Conservation (phyloP, 2,113 vertebrate genomes). For the Aspiorhynchus laticeps region DNA sequence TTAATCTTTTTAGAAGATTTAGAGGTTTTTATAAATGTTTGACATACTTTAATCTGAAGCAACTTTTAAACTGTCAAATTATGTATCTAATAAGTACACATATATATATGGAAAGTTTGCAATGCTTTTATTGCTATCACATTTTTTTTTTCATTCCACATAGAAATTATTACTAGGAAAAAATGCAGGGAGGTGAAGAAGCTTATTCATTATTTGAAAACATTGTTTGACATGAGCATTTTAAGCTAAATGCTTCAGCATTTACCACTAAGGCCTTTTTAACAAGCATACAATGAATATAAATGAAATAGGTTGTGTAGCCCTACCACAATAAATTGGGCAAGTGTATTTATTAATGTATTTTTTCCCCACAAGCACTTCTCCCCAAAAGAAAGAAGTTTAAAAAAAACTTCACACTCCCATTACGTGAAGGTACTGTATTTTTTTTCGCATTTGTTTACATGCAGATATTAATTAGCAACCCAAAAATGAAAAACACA, state of each 20-base stretch:
- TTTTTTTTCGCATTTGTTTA: background rate
- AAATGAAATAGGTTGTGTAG: background rate
- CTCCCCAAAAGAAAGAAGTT: background rate
- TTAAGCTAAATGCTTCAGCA: background rate
- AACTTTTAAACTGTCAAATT: background rate
- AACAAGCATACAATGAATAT: background rate
- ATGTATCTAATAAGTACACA: background rate
- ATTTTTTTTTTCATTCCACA: background rate
- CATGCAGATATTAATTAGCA: constrained; percentile 25
- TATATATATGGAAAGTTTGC: background rate
- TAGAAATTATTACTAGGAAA: background rate
- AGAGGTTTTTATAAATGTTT: background rate
- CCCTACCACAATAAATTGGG: background rate
- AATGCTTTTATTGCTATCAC: background rate
- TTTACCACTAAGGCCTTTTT: background rate
- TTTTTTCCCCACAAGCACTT: background rate
- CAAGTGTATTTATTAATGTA: background rate
- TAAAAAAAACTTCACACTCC: background rate
- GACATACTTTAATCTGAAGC: background rate
- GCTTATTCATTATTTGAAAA: background rate
- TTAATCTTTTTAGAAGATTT: background rate
- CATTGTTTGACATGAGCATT: background rate
- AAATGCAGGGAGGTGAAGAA: background rate
- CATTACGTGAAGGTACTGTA: background rate
- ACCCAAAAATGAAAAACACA: background rate